Conservation (phyloP, 2,888 invertebrate species). For the Tenthredo livida region DNA sequence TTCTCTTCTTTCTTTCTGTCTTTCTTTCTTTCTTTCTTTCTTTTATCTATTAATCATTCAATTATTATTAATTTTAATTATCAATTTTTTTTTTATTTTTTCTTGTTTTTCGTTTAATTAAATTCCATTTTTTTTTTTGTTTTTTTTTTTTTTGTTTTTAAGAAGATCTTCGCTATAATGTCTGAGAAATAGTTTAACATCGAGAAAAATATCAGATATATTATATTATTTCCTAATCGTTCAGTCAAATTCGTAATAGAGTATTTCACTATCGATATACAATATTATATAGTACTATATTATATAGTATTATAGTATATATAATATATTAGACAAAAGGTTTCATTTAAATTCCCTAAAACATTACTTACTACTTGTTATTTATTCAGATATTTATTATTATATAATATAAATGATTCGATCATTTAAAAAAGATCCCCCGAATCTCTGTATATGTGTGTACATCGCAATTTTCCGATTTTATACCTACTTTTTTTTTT, state of each 20-base stretch:
- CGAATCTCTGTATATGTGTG: background rate
- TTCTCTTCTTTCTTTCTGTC: background rate
- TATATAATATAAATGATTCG: background rate
- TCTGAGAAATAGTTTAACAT: conserved; percentile 75
- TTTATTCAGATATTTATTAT: background rate
- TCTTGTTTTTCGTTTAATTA: background rate
- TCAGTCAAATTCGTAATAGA: conserved; percentile 72
- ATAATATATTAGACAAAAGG: conserved; percentile 64
- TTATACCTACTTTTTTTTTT: background rate
- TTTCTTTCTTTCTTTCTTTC: too few species aligned
- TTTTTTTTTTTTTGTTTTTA: conserved; percentile 32
- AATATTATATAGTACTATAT: background rate
- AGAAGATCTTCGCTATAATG: conserved; percentile 52
- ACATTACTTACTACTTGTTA: conserved; percentile 64
- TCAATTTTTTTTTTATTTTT: background rate
- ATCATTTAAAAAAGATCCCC: background rate
- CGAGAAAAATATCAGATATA: conserved; percentile 76
- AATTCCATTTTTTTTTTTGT: conserved; percentile 3
- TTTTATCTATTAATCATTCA: too few species aligned
- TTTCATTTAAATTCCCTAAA: conserved; percentile 62
- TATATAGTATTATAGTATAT: background rate
- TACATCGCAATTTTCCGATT: background rate
- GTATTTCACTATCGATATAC: conserved; percentile 64
- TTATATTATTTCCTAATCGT: conserved; percentile 70
- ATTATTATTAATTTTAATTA: too few species aligned